These are phyloP conservation scores for Mastomys natalensis DNA, from an alignment of 2,113 vertebrate species.

Conservation along the genomic window DNA sequence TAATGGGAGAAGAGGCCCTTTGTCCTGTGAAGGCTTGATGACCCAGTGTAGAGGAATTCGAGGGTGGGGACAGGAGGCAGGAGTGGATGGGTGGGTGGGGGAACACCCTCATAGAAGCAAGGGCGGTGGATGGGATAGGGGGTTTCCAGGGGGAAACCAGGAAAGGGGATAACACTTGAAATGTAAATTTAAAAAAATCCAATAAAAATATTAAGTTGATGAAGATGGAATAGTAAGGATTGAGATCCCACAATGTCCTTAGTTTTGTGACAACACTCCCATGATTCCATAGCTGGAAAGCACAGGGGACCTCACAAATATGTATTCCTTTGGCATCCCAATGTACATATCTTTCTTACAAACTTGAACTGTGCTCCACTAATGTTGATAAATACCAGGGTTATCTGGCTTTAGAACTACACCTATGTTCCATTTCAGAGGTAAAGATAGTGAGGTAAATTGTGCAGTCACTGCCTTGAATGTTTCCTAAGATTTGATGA, in stretches of 20 bases:
- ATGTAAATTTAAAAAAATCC: too few species aligned
- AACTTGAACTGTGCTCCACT: neutral
- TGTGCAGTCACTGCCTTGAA: neutral
- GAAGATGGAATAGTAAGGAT: neutral
- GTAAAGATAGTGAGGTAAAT: neutral
- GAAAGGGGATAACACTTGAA: too few species aligned
- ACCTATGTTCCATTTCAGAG: neutral
- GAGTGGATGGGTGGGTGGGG: too few species aligned
- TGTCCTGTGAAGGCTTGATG: too few species aligned
- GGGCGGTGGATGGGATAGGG: too few species aligned
- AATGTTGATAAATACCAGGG: neutral
- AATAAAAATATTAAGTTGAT: neutral
- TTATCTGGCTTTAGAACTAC: neutral
- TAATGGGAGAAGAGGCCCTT: too few species aligned
- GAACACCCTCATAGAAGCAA: too few species aligned
- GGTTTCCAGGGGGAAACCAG: too few species aligned
- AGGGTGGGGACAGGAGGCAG: too few species aligned
- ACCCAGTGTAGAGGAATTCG: too few species aligned
- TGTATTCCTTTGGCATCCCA: neutral
- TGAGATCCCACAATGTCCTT: neutral
- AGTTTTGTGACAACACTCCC: neutral
- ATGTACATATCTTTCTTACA: neutral
- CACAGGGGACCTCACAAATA: neutral
- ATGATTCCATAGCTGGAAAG: neutral
- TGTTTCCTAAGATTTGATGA: neutral